These are phyloP conservation scores for Callaeas wilsoni DNA, from an alignment of 2,113 vertebrate genomes.

Conservation along the genomic window DNA sequence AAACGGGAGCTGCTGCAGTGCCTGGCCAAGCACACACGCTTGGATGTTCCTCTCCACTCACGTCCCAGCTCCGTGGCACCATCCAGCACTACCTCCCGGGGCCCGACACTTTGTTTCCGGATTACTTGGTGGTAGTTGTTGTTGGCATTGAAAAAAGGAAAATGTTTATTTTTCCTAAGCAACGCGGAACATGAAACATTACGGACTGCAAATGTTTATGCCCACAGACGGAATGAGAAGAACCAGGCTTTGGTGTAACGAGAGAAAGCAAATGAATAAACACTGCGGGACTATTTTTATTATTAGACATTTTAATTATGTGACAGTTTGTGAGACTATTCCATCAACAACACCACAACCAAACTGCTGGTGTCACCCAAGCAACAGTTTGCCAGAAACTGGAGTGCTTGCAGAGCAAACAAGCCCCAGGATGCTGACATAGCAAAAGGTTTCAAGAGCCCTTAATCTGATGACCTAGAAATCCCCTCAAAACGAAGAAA, in stretches of 20 bases:
- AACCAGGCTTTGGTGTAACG: not conserved
- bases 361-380: constrained; percentile 24
- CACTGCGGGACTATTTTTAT: constrained; percentile 25
- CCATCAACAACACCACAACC: not conserved
- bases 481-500: not conserved
- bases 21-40: not conserved
- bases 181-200: constrained; percentile 10
- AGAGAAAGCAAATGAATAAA: constrained; percentile 48
- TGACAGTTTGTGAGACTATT: constrained; percentile 23
- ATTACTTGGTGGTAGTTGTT: constrained; percentile 29
- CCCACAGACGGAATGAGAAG: not conserved
- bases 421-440: not conserved
- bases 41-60: not conserved
- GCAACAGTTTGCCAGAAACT: not conserved
- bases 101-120: constrained; percentile 32
- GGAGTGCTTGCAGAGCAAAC: constrained; percentile 1
- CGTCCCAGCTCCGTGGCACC: not conserved
- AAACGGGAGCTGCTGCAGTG: not conserved
- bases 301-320: constrained; percentile 29
- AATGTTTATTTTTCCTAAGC: constrained; percentile 64
- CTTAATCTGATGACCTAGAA: constrained; percentile 33
- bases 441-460: constrained; percentile 5
- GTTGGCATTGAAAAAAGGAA: constrained; percentile 35
- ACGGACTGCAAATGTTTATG: constrained; percentile 23
- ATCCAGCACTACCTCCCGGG: not conserved